Evolutionary conservation across 2,888 invertebrate genomes (phyloP).

Genomic region (Scrobipalpa costella): DNA sequence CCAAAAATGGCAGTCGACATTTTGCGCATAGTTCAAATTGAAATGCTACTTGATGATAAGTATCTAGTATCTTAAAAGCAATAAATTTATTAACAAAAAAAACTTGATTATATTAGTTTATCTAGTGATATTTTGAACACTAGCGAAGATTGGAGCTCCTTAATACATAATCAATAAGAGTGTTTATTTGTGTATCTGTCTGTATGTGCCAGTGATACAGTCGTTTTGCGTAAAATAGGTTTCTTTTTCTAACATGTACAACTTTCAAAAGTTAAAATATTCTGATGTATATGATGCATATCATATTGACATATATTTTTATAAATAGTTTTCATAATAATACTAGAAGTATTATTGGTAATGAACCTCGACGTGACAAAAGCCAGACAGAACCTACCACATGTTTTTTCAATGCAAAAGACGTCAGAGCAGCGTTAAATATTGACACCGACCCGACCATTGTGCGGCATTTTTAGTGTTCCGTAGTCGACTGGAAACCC

Average conservation of each 20-base stretch:
- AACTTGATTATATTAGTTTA: no score
- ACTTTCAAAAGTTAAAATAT: no score
- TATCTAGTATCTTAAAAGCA: no score
- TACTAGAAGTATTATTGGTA: background rate
- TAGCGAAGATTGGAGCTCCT: no score
- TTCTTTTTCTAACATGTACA: no score
- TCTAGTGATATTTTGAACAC: no score
- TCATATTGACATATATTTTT: background rate
- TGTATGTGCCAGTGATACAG: no score
- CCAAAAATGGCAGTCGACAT: no score
- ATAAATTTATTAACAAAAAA: no score
- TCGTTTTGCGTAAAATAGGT: no score
- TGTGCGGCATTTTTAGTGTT: conserved; percentile 22
- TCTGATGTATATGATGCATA: background rate
- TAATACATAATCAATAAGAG: no score
- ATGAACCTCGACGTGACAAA: background rate
- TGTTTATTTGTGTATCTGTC: no score
- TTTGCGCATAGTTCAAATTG: background rate
- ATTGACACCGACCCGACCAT: conserved; percentile 47
- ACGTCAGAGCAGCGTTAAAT: conserved; percentile 56
- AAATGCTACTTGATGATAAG: conserved; percentile 1
- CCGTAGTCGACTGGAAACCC: background rate
- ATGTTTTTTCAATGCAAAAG: conserved; percentile 37
- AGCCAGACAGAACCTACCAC: conserved; percentile 5
- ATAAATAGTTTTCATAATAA: conserved; percentile 2